phyloP scores from a whole-genome alignment of 2,888 invertebrate species.

The Heliconius sara region DNA sequence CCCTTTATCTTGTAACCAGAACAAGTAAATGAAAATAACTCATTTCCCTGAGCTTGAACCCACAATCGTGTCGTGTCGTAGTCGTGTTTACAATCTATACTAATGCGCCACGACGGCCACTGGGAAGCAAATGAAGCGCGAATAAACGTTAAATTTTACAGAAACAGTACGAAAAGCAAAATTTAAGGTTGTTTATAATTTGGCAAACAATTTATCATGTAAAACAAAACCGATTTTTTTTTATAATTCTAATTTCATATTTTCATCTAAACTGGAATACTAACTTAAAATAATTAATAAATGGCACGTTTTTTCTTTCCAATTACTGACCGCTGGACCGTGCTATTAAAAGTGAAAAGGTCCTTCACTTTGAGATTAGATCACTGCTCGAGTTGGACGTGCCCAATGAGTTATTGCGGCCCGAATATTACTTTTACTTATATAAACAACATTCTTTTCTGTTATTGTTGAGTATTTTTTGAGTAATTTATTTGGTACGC shows the following conservation, averaged over 20 bases:
- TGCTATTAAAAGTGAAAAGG: conserved; percentile 3
- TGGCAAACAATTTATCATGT: background rate
- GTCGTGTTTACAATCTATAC: too few relatives aligned
- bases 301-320: conserved; percentile 22
- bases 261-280: background rate
- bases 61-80: too few relatives aligned
- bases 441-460: background rate
- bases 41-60: too few relatives aligned
- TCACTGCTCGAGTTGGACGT: conserved; percentile 1
- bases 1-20: too few relatives aligned
- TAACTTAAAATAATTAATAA: conserved; percentile 14
- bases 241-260: background rate
- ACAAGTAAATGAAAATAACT: too few relatives aligned
- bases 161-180: background rate
- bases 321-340: conserved; percentile 19
- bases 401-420: conserved; percentile 7
- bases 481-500: background rate
- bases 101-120: too few relatives aligned
- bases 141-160: background rate
- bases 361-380: conserved; percentile 25
- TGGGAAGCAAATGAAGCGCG: background rate
- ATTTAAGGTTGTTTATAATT: background rate
- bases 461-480: background rate
- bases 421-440: conserved; percentile 9
- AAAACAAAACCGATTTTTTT: background rate